Percentiles rank a stretch among this genome's conserved stretches.
Conservation (phyloP, 2,797 vertebrate species). For the Malacoraja senta region DNA sequence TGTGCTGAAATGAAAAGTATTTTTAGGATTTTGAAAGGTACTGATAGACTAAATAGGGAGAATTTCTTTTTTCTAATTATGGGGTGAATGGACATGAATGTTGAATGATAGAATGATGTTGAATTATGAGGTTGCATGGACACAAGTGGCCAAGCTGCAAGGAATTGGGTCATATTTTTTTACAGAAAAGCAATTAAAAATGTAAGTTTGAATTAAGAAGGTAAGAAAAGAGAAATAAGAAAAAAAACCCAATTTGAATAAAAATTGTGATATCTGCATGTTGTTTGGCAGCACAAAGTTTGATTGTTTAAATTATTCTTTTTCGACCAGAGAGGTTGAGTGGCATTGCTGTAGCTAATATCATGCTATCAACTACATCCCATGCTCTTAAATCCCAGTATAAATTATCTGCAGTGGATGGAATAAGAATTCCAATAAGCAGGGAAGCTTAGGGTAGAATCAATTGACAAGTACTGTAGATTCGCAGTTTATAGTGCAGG, state of each 20-base stretch:
- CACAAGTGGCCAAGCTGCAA: too few species aligned
- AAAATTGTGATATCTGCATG: neutral
- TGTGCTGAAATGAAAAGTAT: too few species aligned
- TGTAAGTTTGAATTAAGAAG: neutral
- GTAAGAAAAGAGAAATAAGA: neutral
- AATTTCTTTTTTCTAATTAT: too few species aligned
- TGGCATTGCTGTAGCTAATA: neutral
- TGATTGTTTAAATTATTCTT: neutral
- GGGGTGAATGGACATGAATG: too few species aligned
- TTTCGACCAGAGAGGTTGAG: too few species aligned
- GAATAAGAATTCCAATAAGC: neutral
- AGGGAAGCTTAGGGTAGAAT: neutral
- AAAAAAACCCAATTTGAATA: neutral
- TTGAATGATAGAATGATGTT: too few species aligned
- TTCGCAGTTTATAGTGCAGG: neutral
- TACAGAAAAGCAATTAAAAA: too few species aligned
- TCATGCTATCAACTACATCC: neutral
- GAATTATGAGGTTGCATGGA: too few species aligned
- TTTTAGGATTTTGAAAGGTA: too few species aligned
- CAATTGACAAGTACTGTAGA: neutral
- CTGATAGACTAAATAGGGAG: too few species aligned
- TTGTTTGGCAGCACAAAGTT: neutral
- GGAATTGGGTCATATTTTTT: too few species aligned
- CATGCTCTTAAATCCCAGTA: too few species aligned
- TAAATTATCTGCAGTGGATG: neutral